Evolutionary conservation across 2,888 invertebrate genomes (phyloP).

Genomic region (Polietes domitor): DNA sequence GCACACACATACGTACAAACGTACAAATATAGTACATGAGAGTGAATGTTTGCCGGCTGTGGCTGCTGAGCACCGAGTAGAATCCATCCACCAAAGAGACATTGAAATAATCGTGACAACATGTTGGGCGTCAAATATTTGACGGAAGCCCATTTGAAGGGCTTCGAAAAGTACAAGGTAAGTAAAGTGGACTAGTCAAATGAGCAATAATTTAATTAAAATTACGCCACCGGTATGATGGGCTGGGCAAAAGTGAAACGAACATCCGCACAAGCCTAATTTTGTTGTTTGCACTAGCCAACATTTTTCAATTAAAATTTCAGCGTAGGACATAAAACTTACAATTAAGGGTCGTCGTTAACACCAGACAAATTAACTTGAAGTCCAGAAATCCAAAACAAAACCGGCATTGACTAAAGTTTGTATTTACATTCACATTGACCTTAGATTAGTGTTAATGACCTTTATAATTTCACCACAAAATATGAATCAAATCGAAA

Average conservation of each 20-base stretch:
- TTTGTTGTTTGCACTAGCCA: too few species aligned
- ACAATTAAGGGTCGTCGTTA: too few species aligned
- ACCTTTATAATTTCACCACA: too few species aligned
- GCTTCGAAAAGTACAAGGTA: slow-evolving; percentile 81
- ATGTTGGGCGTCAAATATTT: slow-evolving; percentile 80
- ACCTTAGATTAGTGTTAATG: too few species aligned
- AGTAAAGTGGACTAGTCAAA: slow-evolving; percentile 62
- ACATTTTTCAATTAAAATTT: too few species aligned
- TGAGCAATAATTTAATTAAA: slow-evolving; percentile 38
- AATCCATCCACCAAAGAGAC: slow-evolving; percentile 15
- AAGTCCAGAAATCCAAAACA: too few species aligned
- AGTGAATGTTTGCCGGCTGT: not conserved
- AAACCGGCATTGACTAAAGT: too few species aligned
- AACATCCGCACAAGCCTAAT: too few species aligned
- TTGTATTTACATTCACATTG: too few species aligned
- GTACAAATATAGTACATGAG: not conserved
- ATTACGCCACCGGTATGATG: not conserved
- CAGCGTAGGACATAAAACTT: too few species aligned
- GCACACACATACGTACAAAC: not conserved
- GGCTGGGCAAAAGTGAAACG: not conserved
- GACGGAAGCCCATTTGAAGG: slow-evolving; percentile 79
- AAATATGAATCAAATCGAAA: too few species aligned
- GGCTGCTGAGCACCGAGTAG: not conserved
- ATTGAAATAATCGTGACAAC: slow-evolving; percentile 59
- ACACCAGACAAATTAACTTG: too few species aligned